Conservation (phyloP, 1,140 invertebrate species). For the Drosophila leontia region DNA sequence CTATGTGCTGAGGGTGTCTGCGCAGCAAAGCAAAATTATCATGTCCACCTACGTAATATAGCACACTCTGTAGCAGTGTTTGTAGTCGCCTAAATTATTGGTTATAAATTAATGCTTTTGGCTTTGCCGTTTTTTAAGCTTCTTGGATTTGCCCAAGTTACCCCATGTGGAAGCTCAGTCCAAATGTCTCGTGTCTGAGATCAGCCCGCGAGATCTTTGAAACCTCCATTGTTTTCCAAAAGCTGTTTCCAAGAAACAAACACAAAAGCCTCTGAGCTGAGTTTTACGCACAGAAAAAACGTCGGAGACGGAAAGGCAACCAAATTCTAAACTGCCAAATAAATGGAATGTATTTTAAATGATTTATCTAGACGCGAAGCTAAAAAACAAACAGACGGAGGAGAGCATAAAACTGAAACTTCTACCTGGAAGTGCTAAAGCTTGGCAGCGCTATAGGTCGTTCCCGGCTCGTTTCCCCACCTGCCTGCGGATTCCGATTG, state of each 20-base stretch:
- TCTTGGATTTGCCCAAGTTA: slow-evolving; percentile 15
- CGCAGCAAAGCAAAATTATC: slow-evolving; percentile 65
- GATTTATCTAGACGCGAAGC: slow-evolving; percentile 65
- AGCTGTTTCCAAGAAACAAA: slow-evolving; percentile 53
- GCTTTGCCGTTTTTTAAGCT: slow-evolving; percentile 16
- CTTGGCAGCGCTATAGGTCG: slow-evolving; percentile 25
- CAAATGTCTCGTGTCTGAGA: slow-evolving; percentile 20
- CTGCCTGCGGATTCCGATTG: slow-evolving; percentile 47
- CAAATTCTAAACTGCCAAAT: slow-evolving; percentile 74
- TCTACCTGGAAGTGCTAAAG: slow-evolving; percentile 77
- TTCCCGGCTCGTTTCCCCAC: slow-evolving; percentile 49
- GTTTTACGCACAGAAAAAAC: slow-evolving; percentile 64
- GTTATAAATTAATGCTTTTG: slow-evolving; percentile 71
- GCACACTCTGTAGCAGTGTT: slow-evolving; percentile 58
- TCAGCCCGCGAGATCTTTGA: slow-evolving; percentile 38
- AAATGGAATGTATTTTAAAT: slow-evolving; percentile 64
- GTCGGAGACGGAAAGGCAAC: slow-evolving; percentile 26
- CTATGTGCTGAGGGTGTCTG: slow-evolving; percentile 59
- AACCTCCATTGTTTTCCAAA: slow-evolving; percentile 45
- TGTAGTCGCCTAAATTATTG: slow-evolving; percentile 67
- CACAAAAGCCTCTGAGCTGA: slow-evolving; percentile 32
- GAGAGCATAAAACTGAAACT: slow-evolving; percentile 54
- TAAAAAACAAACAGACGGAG: slow-evolving; percentile 21
- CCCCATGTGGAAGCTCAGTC: slow-evolving; percentile 18
- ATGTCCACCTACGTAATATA: slow-evolving; percentile 81